Evolutionary conservation across 1,140 invertebrate species (phyloP).

Genomic region (Drosophila truncata): DNA sequence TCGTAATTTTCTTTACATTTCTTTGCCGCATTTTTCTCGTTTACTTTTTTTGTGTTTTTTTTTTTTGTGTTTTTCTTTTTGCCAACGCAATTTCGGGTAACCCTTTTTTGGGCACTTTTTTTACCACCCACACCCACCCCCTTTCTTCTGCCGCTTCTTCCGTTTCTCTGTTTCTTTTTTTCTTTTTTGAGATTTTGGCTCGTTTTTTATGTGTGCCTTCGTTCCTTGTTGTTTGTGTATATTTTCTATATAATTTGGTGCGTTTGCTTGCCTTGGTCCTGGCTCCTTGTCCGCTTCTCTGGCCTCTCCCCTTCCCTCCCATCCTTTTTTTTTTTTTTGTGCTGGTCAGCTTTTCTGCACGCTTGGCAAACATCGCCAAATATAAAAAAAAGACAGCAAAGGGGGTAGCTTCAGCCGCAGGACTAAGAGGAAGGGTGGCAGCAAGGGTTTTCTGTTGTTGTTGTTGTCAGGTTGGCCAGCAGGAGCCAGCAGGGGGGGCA

Average conservation of each 20-base stretch:
- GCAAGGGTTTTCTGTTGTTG: slow-evolving; percentile 35
- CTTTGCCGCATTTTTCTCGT: slow-evolving; percentile 60
- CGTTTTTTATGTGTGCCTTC: slow-evolving; percentile 58
- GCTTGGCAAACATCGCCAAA: slow-evolving; percentile 67
- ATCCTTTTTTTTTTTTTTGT: slow-evolving; percentile 74
- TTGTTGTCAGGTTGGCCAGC: slow-evolving; percentile 35
- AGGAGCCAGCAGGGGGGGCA: background rate
- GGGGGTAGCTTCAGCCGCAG: slow-evolving; percentile 2
- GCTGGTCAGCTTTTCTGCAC: slow-evolving; percentile 83
- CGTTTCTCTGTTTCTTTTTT: slow-evolving; percentile 33
- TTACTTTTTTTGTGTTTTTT: background rate
- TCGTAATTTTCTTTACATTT: slow-evolving; percentile 83
- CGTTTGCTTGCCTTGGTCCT: slow-evolving; percentile 45
- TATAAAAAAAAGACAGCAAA: slow-evolving; percentile 4
- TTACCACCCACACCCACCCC: background rate
- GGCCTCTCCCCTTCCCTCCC: slow-evolving; percentile 4
- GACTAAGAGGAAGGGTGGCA: slow-evolving; percentile 21
- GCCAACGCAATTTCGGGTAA: slow-evolving; percentile 67
- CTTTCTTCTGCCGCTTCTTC: background rate
- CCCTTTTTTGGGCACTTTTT: slow-evolving; percentile 72
- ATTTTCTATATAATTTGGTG: slow-evolving; percentile 79
- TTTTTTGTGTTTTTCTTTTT: slow-evolving; percentile 10
- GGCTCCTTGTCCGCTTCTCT: background rate
- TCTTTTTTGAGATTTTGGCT: slow-evolving; percentile 55
- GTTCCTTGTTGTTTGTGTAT: slow-evolving; percentile 51